Evolutionary conservation across 1,140 invertebrate species (phyloP).

Genomic region (Scaptomyza montana): DNA sequence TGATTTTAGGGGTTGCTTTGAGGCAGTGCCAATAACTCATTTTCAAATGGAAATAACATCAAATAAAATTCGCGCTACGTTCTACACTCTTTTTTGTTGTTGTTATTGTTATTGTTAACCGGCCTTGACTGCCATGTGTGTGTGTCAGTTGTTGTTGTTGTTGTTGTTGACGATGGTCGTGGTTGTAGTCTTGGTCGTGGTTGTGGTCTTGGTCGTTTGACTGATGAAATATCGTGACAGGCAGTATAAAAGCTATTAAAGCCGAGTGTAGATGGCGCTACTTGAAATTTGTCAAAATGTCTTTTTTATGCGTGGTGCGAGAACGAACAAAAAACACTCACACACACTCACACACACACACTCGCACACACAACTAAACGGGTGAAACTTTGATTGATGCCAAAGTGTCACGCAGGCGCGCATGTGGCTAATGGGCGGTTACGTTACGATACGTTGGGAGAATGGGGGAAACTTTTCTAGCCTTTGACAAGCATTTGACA

Average conservation of each 20-base stretch:
- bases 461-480: constrained; percentile 31
- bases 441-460: constrained; percentile 22
- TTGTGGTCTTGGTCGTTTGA: constrained; percentile 51
- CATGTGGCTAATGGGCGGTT: constrained; percentile 82
- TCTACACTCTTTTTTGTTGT: constrained; percentile 19
- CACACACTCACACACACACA: constrained; percentile 22
- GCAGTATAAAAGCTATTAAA: constrained; percentile 82
- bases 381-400: constrained; percentile 83
- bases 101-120: background rate
- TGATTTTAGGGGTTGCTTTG: constrained; percentile 64
- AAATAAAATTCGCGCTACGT: constrained; percentile 77
- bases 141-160: constrained; percentile 29
- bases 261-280: constrained; percentile 80
- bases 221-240: constrained; percentile 83
- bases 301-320: constrained; percentile 67
- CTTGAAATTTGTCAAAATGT: constrained; percentile 84
- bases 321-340: constrained; percentile 29
- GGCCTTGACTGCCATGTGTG: constrained; percentile 61
- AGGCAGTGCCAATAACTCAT: constrained; percentile 74
- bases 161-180: constrained; percentile 19
- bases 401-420: constrained; percentile 83
- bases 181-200: constrained; percentile 14
- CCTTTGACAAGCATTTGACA: constrained; percentile 74
- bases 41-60: constrained; percentile 81
- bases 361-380: constrained; percentile 53